phyloP scores from a whole-genome alignment of 2,113 vertebrate genomes.

The Penelope pileata region DNA sequence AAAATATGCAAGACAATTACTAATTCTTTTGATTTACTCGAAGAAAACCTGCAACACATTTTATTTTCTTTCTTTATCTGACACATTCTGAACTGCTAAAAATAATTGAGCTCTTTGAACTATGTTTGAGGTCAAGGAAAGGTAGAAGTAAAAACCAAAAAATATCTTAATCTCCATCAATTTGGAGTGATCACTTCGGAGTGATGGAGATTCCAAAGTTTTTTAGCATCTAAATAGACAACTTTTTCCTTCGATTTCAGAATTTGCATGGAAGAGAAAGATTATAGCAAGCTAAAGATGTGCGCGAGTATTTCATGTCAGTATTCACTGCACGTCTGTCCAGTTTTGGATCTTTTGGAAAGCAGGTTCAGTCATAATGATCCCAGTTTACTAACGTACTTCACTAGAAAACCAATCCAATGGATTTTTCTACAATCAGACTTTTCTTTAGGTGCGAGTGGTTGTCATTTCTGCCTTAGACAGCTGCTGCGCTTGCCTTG shows the following conservation, averaged over 20 bases:
- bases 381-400: neutral
- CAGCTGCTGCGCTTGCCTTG: neutral
- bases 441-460: neutral
- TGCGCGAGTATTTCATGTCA: neutral
- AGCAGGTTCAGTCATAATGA: neutral
- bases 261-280: neutral
- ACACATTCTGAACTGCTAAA: neutral
- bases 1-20: constrained; percentile 31
- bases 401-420: neutral
- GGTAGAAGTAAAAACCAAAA: neutral
- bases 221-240: neutral
- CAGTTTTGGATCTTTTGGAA: neutral
- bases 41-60: neutral
- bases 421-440: neutral
- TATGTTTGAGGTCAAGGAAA: neutral
- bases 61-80: neutral
- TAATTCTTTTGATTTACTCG: constrained; percentile 23
- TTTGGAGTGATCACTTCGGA: too few species aligned
- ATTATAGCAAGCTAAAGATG: neutral
- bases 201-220: too few species aligned
- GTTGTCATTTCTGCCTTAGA: neutral
- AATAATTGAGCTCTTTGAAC: constrained; percentile 28
- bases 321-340: neutral
- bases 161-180: neutral
- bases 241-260: neutral